These are phyloP conservation scores for Gisinianus flammeolus DNA, from an alignment of 2,888 invertebrate genomes.

Conservation along the genomic window DNA sequence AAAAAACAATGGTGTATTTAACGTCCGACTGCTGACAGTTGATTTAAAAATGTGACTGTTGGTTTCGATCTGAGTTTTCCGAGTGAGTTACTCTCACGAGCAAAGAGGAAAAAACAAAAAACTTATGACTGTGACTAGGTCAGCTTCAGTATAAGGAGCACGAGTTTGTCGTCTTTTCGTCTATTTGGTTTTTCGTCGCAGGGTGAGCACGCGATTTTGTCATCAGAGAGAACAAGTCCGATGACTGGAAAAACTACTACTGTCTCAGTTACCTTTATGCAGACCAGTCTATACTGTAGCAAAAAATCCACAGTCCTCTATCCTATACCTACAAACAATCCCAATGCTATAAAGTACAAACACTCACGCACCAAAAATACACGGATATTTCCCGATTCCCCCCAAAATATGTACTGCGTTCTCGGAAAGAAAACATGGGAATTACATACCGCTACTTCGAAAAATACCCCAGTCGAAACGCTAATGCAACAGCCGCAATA, in stretches of 20 bases:
- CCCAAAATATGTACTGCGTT: too few species aligned
- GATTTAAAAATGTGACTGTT: not conserved
- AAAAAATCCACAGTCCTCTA: not conserved
- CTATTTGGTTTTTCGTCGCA: not conserved
- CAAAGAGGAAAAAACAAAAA: too few species aligned
- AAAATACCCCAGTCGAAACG: too few species aligned
- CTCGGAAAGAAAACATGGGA: too few species aligned
- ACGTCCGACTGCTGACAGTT: not conserved
- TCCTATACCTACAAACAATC: not conserved
- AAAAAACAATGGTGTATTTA: not conserved
- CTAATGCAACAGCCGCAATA: too few species aligned
- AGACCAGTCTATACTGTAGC: not conserved
- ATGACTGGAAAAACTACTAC: not conserved
- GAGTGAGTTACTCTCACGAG: too few species aligned
- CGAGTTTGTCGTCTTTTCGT: not conserved
- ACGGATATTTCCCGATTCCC: too few species aligned
- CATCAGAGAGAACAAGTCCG: conserved; percentile 44
- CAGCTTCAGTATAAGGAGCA: conserved; percentile 32
- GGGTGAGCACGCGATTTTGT: conserved; percentile 56
- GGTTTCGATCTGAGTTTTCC: too few species aligned
- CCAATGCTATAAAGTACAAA: not conserved
- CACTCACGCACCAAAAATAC: too few species aligned
- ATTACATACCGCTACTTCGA: too few species aligned
- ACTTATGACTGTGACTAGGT: conserved; percentile 49
- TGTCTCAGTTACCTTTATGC: not conserved